Base-by-base conservation (phyloP, 2,888 invertebrate species). In the Hofmannophila pseudospretella region DNA sequence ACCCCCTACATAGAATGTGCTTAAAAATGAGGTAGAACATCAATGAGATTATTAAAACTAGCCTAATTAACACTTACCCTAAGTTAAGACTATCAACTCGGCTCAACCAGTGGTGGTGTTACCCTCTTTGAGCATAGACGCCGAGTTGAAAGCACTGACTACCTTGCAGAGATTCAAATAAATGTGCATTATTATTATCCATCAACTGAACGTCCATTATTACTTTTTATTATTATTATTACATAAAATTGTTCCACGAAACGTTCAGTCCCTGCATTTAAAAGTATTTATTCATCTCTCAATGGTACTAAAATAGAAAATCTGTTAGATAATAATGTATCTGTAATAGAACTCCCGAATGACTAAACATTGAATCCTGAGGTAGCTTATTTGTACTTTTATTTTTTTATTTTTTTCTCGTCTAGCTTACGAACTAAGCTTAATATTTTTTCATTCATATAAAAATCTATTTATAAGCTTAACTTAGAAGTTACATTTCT, bases 301-400 rank as follows among this genome's bases (percentile, higher is more conserved):
- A 49, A 51, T 41, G 45, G 51, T 47, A 52, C 47, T 49, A 52
- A 55, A 39, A 52, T 49, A 52, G 55, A 39, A 52, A 44, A 44
- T 44, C 47, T 52, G 46, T 48, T 45, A 44, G 34, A 48, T 46
- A 41, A 49, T 55, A 60, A 54, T 60, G 63, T 45, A 59, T 63
- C 52, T 67, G 63, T 56, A 58, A 53, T 63, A 54, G 58, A 39
- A 44, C 47, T 53, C 60, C 58, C 55, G 56, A 63, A 54, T 66
- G 56, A 68, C 69, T 69, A 61, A 59, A 67, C 53, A n/a, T 74
- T 85, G 87, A 87, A 87, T 81, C 82, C 82, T 85, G 88, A 88
- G 87, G 87, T 88, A 88, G 87, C 64, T 71, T 76, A 75, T 84
- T 86, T 87, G 87, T 87, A 87, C 86, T 88, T 81, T 68, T 58